Percentiles rank a stretch among this genome's conserved stretches.
phyloP scores from a whole-genome alignment of 35 echinoderm and acorn worm species.

The Nesometra sesokonis region DNA sequence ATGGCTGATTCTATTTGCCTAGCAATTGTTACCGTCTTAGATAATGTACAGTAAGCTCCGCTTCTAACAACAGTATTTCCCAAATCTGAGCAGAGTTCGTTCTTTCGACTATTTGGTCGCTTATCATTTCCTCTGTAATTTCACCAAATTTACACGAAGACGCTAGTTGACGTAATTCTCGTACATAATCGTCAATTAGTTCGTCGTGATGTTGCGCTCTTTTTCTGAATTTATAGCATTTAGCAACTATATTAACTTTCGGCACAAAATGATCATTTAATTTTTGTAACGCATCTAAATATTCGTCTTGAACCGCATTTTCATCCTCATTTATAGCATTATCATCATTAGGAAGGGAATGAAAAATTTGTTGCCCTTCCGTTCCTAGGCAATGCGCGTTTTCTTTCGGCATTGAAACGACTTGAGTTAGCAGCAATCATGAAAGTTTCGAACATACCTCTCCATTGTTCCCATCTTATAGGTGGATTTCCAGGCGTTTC shows the following conservation, averaged over 20 bases:
- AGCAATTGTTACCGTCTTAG: too few relatives aligned
- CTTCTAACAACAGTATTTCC: too few relatives aligned
- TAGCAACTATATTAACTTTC: not conserved
- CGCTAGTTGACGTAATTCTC: too few relatives aligned
- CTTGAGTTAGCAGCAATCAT: too few relatives aligned
- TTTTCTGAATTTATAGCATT: slow-evolving; percentile 8
- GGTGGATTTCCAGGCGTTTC: not conserved
- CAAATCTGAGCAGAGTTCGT: too few relatives aligned
- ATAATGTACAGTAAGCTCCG: too few relatives aligned
- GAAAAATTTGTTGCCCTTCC: not conserved
- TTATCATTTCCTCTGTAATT: too few relatives aligned
- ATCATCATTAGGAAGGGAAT: not conserved
- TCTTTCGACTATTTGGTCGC: too few relatives aligned
- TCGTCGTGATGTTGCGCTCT: not conserved
- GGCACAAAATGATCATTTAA: too few relatives aligned
- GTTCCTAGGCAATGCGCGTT: slow-evolving; percentile 6
- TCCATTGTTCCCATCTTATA: not conserved
- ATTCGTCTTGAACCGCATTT: not conserved
- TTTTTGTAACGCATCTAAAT: too few relatives aligned
- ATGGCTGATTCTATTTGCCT: too few relatives aligned
- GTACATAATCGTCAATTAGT: not conserved
- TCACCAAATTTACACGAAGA: too few relatives aligned
- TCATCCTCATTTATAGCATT: not conserved
- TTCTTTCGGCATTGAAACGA: not conserved
- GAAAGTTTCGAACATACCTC: slow-evolving; percentile 23